Evolutionary conservation across 2,888 invertebrate genomes (phyloP).

Genomic region (Morinoia aosen): DNA sequence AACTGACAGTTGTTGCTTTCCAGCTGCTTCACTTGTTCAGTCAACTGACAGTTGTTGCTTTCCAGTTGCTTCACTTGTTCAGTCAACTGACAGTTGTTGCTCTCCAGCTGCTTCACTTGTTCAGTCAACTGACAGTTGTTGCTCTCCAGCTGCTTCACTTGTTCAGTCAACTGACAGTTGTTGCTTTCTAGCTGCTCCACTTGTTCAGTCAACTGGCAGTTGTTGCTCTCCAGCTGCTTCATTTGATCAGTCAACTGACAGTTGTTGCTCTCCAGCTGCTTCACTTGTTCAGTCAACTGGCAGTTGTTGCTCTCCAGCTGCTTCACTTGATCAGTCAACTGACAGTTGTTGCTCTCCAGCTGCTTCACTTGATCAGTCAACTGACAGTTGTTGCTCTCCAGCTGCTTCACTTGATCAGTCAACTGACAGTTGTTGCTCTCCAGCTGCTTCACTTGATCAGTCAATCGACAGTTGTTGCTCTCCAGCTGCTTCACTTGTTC

Average conservation of each 20-base stretch:
- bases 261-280: background rate
- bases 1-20: background rate
- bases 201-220: background rate
- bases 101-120: background rate
- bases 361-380: slow-evolving; percentile 1
- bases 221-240: background rate
- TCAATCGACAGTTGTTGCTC: background rate
- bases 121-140: slow-evolving; percentile 6
- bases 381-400: background rate
- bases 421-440: background rate
- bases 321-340: background rate
- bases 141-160: background rate
- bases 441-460: background rate
- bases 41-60: background rate
- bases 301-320: background rate
- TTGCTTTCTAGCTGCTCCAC: background rate
- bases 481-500: background rate
- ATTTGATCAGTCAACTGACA: slow-evolving; percentile 9
- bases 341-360: background rate
- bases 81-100: background rate
- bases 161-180: background rate
- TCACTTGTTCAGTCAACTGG: background rate
- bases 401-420: background rate
- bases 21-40: background rate
- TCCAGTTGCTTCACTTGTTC: background rate